These are phyloP conservation scores for Melinaea marsaeus DNA, from an alignment of 2,888 invertebrate genomes.

Conservation along the genomic window DNA sequence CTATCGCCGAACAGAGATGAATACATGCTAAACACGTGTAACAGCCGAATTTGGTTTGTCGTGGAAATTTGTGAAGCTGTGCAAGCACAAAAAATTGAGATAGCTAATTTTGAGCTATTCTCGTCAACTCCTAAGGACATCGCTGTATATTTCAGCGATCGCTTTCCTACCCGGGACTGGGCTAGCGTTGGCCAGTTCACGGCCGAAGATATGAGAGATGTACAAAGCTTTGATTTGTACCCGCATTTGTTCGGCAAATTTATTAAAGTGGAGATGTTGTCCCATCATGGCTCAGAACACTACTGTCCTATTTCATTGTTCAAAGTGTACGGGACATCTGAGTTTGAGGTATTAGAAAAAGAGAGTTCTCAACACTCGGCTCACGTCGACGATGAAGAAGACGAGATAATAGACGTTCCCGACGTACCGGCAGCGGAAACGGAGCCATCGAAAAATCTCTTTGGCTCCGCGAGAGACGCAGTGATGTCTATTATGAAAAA, in stretches of 20 bases:
- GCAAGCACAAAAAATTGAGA: conserved; percentile 94
- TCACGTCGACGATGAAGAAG: conserved; percentile 81
- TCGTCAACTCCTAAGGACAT: conserved; percentile 97
- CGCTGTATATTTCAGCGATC: conserved; percentile 90
- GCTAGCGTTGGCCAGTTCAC: conserved; percentile 90
- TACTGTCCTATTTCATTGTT: conserved; percentile 98
- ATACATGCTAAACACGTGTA: conserved; percentile 98
- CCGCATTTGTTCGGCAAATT: conserved; percentile 92
- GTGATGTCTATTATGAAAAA: conserved; percentile 95
- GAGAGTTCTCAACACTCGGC: conserved; percentile 84
- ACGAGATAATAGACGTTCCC: conserved; percentile 80
- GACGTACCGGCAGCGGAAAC: conserved; percentile 65
- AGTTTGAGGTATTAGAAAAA: conserved; percentile 92
- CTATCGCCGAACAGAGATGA: conserved; percentile 95
- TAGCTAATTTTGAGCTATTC: conserved; percentile 98
- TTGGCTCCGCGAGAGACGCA: conserved; percentile 92
- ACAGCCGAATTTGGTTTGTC: conserved; percentile 94
- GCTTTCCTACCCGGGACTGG: conserved; percentile 96
- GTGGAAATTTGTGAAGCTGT: conserved; percentile 99
- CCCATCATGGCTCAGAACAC: conserved; percentile 97
- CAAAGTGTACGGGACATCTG: conserved; percentile 94
- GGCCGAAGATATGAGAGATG: conserved; percentile 90
- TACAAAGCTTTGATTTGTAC: conserved; percentile 90
- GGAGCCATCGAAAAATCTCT: conserved; percentile 83
- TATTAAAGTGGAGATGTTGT: conserved; percentile 92